These are phyloP conservation scores for Pelobates fuscus DNA, from an alignment of 2,113 vertebrate genomes.

Conservation along the genomic window DNA sequence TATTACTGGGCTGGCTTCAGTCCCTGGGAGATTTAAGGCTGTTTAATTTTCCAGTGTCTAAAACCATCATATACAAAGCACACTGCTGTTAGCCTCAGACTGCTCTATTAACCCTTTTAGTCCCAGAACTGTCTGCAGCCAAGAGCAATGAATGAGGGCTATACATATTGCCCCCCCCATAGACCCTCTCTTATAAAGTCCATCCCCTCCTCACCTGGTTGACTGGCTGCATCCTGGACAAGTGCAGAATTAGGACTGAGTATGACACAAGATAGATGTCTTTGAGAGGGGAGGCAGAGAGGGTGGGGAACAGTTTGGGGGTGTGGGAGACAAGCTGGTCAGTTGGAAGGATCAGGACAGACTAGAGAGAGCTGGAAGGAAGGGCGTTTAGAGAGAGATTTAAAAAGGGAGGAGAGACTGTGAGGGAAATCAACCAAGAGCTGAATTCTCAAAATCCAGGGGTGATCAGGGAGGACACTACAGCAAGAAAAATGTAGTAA, in stretches of 20 bases:
- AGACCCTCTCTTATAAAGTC: neutral
- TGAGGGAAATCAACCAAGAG: neutral
- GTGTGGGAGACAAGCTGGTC: neutral
- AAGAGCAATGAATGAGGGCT: neutral
- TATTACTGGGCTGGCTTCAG: neutral
- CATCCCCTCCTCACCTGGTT: conserved; percentile 37
- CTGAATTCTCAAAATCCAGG: neutral
- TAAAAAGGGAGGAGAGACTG: neutral
- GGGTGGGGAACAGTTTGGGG: neutral
- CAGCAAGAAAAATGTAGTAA: neutral
- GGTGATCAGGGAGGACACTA: neutral
- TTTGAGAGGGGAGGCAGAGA: conserved; percentile 8
- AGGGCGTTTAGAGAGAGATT: neutral
- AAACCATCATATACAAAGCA: conserved; percentile 15
- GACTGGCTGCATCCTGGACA: conserved; percentile 28
- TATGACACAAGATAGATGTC: conserved; percentile 10
- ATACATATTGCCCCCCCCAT: conserved; percentile 13
- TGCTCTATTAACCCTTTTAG: conserved; percentile 31
- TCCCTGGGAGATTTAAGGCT: neutral
- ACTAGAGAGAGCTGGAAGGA: neutral
- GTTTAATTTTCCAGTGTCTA: neutral
- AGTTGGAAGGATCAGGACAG: neutral
- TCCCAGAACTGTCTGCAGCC: neutral
- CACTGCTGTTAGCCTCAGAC: neutral
- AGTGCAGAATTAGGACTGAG: neutral